Evolutionary conservation across 2,113 vertebrate genomes (phyloP).

Genomic region (Rhabdomys dilectus): DNA sequence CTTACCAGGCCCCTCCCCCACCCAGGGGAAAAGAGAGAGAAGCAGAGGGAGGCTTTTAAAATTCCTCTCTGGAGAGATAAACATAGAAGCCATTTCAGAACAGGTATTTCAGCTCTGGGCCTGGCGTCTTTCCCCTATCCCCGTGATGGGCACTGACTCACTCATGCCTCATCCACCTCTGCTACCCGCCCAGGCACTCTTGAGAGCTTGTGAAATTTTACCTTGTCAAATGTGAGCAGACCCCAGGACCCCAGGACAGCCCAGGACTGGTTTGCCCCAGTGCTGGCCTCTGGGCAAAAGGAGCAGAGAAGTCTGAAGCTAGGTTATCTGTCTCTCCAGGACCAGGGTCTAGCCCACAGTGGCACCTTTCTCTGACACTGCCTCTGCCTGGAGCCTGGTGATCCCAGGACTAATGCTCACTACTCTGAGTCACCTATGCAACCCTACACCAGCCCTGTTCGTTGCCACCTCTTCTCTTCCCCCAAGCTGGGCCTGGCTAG

Average conservation of each 20-base stretch:
- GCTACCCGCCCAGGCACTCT: conserved; percentile 58
- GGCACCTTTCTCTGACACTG: background rate
- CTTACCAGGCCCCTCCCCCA: conserved; percentile 71
- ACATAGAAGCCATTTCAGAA: conserved; percentile 85
- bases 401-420: conserved; percentile 57
- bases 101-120: conserved; percentile 84
- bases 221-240: background rate
- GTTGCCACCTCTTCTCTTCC: conserved; percentile 58
- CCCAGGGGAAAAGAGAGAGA: conserved; percentile 37
- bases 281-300: background rate
- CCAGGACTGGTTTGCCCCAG: background rate
- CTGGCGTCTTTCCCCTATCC: conserved; percentile 82
- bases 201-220: conserved; percentile 54
- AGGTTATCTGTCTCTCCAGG: background rate
- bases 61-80: conserved; percentile 85
- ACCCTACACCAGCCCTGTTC: conserved; percentile 37
- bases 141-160: conserved; percentile 82
- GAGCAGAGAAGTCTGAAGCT: background rate
- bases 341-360: background rate
- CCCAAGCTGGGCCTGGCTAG: background rate
- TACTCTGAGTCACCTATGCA: conserved; percentile 68
- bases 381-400: conserved; percentile 39
- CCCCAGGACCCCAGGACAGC: conserved; percentile 21
- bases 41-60: conserved; percentile 83
- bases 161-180: conserved; percentile 74